A percentile compares a stretch with the other conserved stretches of the same genome.
Evolutionary conservation across 2,888 invertebrate genomes (phyloP).

Genomic region (Carabus problematicus): DNA sequence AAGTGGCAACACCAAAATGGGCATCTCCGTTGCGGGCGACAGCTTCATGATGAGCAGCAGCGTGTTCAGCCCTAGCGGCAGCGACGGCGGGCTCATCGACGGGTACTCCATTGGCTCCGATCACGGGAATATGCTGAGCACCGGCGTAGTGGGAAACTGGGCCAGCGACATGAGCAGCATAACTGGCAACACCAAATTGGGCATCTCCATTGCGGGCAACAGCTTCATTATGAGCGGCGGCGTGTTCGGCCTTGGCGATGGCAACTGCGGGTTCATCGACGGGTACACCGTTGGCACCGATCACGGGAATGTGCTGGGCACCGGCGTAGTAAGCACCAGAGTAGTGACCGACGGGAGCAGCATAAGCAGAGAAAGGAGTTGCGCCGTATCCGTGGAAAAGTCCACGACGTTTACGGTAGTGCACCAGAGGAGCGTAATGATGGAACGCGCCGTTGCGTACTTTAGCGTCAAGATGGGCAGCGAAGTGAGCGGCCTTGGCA

Average conservation of each 20-base stretch:
- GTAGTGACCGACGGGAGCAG: slow-evolving; percentile 46
- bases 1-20: not conserved
- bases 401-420: slow-evolving; percentile 31
- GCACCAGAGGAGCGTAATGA: slow-evolving; percentile 9
- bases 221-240: slow-evolving; percentile 63
- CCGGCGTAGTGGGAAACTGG: slow-evolving; percentile 47
- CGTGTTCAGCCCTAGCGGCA: slow-evolving; percentile 50
- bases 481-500: slow-evolving; percentile 67
- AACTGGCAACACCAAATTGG: slow-evolving; percentile 50
- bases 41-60: slow-evolving; percentile 59
- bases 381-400: slow-evolving; percentile 58
- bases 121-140: slow-evolving; percentile 52
- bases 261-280: slow-evolving; percentile 68
- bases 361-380: slow-evolving; percentile 59
- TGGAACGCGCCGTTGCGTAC: slow-evolving; percentile 16
- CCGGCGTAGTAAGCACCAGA: slow-evolving; percentile 45
- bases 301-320: slow-evolving; percentile 56
- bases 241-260: slow-evolving; percentile 66
- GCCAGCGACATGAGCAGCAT: slow-evolving; percentile 44
- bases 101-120: slow-evolving; percentile 63
- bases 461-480: slow-evolving; percentile 64
- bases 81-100: slow-evolving; percentile 61
- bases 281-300: slow-evolving; percentile 65
- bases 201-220: slow-evolving; percentile 57
- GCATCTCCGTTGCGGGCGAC: slow-evolving; percentile 57